These are phyloP conservation scores for Idaea dimidiata DNA, from an alignment of 2,888 invertebrate genomes.

Conservation along the genomic window DNA sequence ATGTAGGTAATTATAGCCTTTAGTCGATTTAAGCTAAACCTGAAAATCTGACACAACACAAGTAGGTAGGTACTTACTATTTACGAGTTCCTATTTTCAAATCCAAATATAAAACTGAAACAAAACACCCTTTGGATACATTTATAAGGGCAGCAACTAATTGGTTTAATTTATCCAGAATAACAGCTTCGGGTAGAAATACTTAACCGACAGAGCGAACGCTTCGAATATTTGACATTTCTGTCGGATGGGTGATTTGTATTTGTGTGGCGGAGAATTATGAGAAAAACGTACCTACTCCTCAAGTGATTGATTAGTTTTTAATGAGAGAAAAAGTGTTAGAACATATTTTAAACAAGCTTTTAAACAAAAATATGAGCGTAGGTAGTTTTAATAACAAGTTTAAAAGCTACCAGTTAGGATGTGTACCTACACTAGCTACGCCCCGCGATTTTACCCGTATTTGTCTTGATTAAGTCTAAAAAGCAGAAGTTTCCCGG, in stretches of 20 bases:
- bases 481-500: too few species aligned
- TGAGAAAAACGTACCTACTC: background rate
- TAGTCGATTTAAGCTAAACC: too few species aligned
- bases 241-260: conserved; percentile 55
- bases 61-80: conserved; percentile 11
- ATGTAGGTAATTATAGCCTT: too few species aligned
- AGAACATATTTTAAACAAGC: background rate
- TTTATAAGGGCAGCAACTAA: conserved; percentile 41
- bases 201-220: conserved; percentile 7
- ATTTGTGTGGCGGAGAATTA: conserved; percentile 15
- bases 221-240: conserved; percentile 48
- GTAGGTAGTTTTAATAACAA: too few species aligned
- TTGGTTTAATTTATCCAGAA: conserved; percentile 59
- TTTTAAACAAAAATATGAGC: background rate
- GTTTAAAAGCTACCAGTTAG: too few species aligned
- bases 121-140: background rate
- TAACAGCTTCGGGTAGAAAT: conserved; percentile 12
- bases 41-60: too few species aligned
- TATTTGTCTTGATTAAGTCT: too few species aligned
- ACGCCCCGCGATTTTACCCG: too few species aligned
- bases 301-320: background rate
- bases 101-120: background rate
- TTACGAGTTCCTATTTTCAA: conserved; percentile 5
- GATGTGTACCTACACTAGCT: too few species aligned
- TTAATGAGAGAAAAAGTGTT: background rate